These are phyloP conservation scores for Eupeodes latifasciatus DNA, from an alignment of 2,888 invertebrate genomes.

Conservation along the genomic window DNA sequence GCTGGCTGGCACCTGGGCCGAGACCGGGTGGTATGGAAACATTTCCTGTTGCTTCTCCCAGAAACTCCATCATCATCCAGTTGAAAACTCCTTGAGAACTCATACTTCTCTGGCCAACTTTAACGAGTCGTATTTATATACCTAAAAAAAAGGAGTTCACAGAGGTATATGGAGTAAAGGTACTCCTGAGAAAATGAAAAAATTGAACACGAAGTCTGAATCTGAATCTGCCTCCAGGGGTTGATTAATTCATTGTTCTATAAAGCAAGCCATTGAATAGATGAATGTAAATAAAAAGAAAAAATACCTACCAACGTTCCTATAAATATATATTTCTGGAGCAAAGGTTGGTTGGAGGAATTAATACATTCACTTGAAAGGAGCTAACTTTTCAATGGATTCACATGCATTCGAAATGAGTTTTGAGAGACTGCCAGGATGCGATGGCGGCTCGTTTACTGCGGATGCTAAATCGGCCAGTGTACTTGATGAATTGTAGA, in stretches of 20 bases:
- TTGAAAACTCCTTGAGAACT: slow-evolving; percentile 44
- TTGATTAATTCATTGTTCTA: slow-evolving; percentile 73
- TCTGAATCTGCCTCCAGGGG: slow-evolving; percentile 32
- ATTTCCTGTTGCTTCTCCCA: slow-evolving; percentile 67
- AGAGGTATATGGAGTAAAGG: background rate
- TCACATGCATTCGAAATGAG: slow-evolving; percentile 23
- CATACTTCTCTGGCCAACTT: slow-evolving; percentile 34
- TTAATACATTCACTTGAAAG: slow-evolving; percentile 50
- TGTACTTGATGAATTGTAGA: background rate
- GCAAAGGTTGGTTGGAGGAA: slow-evolving; percentile 16
- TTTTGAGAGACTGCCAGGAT: background rate
- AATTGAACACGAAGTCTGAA: slow-evolving; percentile 27
- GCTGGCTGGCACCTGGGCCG: background rate
- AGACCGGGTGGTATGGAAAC: background rate
- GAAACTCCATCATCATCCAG: slow-evolving; percentile 44
- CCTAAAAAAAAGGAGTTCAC: background rate
- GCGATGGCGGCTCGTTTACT: background rate
- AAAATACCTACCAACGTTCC: too few species aligned
- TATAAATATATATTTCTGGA: background rate
- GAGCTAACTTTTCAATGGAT: slow-evolving; percentile 31
- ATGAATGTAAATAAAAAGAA: slow-evolving; percentile 53
- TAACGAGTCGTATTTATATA: slow-evolving; percentile 62
- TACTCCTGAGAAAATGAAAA: slow-evolving; percentile 12
- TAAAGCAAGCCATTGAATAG: slow-evolving; percentile 48
- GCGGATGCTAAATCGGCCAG: slow-evolving; percentile 33